phyloP scores from a whole-genome alignment of 1,140 invertebrate genomes.

The Zaprionus vittiger region DNA sequence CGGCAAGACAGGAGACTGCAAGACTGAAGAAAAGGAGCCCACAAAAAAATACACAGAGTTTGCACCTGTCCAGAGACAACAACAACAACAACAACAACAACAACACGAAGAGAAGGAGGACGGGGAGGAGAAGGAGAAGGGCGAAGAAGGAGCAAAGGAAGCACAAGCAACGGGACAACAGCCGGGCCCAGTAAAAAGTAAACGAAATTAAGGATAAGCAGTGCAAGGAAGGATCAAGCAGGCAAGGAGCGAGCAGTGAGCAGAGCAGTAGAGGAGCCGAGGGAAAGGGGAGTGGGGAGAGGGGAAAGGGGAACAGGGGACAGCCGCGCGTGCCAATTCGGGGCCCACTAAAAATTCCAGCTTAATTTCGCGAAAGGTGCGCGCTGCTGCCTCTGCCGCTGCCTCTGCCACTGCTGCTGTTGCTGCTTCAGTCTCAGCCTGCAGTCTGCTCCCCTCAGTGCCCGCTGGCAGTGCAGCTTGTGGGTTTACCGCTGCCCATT shows the following conservation, averaged over 20 bases:
- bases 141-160: background rate
- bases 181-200: conserved; percentile 45
- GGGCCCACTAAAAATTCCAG: conserved; percentile 64
- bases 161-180: conserved; percentile 42
- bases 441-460: background rate
- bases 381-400: background rate
- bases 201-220: conserved; percentile 70
- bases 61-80: conserved; percentile 66
- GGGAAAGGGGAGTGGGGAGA: background rate
- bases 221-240: conserved; percentile 46
- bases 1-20: background rate
- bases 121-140: background rate
- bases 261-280: background rate
- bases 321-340: conserved; percentile 51
- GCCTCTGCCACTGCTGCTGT: background rate
- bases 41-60: conserved; percentile 34
- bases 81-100: conserved; percentile 4
- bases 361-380: conserved; percentile 71
- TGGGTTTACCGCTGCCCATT: background rate
- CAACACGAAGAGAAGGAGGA: background rate
- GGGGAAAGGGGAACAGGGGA: conserved; percentile 5
- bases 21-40: background rate
- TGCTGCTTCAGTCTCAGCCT: background rate
- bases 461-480: background rate
- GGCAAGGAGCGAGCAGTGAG: background rate